These are phyloP conservation scores for Psittacula cyanocephala DNA, from an alignment of 2,113 vertebrate species.

Conservation along the genomic window DNA sequence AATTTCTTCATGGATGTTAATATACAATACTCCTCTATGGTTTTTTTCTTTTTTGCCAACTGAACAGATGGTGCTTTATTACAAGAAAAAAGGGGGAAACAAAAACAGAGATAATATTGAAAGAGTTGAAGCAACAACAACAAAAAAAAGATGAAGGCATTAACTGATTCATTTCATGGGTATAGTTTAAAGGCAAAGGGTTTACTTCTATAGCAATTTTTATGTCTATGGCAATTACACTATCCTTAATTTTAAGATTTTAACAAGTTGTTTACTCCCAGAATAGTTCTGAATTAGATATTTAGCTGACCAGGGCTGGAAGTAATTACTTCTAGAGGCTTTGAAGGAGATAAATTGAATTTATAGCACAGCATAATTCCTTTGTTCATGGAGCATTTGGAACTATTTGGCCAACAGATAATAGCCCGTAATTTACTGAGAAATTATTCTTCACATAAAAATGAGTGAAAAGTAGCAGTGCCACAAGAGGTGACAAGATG, in stretches of 20 bases:
- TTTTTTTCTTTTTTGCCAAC: neutral
- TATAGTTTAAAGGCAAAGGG: neutral
- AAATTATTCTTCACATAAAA: neutral
- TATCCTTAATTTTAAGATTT: neutral
- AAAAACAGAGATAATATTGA: neutral
- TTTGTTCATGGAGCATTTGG: neutral
- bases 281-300: neutral
- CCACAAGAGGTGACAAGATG: neutral
- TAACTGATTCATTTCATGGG: neutral
- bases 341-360: neutral
- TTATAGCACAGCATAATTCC: neutral
- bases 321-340: conserved; percentile 6
- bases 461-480: neutral
- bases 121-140: neutral
- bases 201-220: neutral
- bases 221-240: neutral
- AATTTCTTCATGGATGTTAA: neutral
- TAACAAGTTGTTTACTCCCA: neutral
- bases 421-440: neutral
- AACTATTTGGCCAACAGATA: neutral
- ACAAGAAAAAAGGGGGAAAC: neutral
- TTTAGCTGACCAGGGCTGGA: neutral
- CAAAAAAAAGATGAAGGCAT: neutral
- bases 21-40: neutral
- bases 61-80: conserved; percentile 10